These are phyloP conservation scores for Sigmodon hispidus DNA, from an alignment of 2,113 vertebrate genomes.

Conservation along the genomic window DNA sequence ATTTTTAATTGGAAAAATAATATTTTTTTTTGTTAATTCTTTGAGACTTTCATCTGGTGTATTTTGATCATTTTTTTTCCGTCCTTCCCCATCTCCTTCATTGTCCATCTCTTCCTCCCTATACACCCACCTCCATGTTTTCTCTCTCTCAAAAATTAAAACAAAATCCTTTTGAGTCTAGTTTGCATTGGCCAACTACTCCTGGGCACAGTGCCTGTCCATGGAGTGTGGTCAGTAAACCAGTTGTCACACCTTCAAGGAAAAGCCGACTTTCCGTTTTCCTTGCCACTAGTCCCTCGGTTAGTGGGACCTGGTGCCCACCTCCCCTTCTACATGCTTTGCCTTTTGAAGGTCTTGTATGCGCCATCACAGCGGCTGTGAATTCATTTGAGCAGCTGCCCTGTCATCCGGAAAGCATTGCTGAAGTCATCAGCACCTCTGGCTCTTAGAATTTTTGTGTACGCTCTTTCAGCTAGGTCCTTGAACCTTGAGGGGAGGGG, in stretches of 20 bases:
- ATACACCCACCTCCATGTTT: neutral
- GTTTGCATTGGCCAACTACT: neutral
- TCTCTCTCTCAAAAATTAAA: neutral
- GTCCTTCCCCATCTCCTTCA: neutral
- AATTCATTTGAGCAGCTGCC: neutral
- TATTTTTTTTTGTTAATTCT: neutral
- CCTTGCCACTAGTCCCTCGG: neutral
- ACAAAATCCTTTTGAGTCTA: neutral
- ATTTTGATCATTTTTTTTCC: neutral
- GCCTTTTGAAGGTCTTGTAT: neutral
- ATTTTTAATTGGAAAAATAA: neutral
- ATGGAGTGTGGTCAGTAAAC: neutral
- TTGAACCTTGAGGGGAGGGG: neutral
- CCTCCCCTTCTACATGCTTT: neutral
- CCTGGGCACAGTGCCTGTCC: neutral
- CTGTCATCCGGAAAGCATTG: neutral
- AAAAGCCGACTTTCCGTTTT: neutral
- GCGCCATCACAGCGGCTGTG: neutral
- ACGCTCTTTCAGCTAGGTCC: neutral
- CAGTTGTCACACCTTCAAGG: neutral
- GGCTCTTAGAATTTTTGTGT: neutral
- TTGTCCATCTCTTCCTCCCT: no score
- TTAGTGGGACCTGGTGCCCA: neutral
- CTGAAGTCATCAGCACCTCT: fast-evolving
- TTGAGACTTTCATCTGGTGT: neutral